Conservation (phyloP, 2,113 vertebrate species). For the Plestiodon gilberti region DNA sequence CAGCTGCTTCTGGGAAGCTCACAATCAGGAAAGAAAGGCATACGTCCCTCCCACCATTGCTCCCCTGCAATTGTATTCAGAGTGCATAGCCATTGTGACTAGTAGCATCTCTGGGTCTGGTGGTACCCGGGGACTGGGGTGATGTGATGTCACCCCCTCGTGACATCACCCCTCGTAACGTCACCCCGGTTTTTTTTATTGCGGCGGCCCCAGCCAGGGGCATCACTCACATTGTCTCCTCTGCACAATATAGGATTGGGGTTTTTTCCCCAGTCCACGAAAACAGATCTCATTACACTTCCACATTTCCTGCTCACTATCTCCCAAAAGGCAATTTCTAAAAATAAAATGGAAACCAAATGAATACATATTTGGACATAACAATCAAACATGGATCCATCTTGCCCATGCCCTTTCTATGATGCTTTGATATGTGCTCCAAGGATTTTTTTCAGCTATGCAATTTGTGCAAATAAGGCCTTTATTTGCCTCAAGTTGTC, state of each 20-base stretch:
- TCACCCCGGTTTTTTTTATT: too few relatives aligned
- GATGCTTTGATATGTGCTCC: background rate
- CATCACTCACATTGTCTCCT: too few relatives aligned
- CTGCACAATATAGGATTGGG: background rate
- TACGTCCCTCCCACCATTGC: too few relatives aligned
- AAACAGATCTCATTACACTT: background rate
- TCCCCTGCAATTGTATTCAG: too few relatives aligned
- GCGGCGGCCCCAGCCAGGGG: too few relatives aligned
- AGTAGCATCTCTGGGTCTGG: too few relatives aligned
- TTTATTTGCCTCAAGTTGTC: background rate
- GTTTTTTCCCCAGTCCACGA: background rate
- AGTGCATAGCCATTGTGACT: too few relatives aligned
- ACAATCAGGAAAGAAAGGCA: too few relatives aligned
- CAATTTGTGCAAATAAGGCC: background rate
- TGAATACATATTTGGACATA: background rate
- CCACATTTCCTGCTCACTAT: background rate
- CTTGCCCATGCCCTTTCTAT: background rate
- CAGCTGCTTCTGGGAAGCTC: too few relatives aligned
- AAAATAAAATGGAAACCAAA: background rate
- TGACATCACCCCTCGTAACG: too few relatives aligned
- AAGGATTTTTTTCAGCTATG: background rate
- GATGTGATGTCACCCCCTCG: too few relatives aligned
- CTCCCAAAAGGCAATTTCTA: background rate
- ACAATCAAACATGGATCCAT: background rate
- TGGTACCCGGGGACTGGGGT: too few relatives aligned